phyloP scores from a whole-genome alignment of 2,888 invertebrate species.

The Conops quadrifasciatus region DNA sequence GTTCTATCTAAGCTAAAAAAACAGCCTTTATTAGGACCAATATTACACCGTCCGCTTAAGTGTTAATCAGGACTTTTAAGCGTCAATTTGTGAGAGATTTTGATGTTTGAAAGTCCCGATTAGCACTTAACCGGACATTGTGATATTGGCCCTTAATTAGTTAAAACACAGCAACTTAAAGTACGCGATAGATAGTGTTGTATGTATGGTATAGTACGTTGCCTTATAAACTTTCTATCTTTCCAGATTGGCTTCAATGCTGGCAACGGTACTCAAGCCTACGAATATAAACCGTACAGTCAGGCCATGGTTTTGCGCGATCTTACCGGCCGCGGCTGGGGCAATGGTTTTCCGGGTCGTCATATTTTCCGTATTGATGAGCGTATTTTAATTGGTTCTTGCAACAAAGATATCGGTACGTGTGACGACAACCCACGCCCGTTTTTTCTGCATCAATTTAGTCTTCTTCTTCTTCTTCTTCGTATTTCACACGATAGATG shows the following conservation, averaged over 20 bases:
- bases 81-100: too few species aligned
- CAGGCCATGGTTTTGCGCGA: constrained; percentile 86
- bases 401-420: constrained; percentile 87
- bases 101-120: too few species aligned
- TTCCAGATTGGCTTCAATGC: constrained; percentile 92
- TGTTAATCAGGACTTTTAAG: too few species aligned
- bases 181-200: too few species aligned
- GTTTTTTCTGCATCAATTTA: background rate
- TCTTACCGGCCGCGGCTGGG: constrained; percentile 84
- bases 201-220: too few species aligned
- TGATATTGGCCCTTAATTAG: too few species aligned
- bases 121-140: too few species aligned
- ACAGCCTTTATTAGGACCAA: too few species aligned
- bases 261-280: constrained; percentile 90
- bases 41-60: too few species aligned
- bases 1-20: too few species aligned
- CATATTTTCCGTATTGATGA: constrained; percentile 96
- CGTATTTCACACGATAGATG: constrained; percentile 68
- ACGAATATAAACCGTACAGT: constrained; percentile 89
- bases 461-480: background rate
- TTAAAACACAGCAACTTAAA: too few species aligned
- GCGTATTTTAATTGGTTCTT: constrained; percentile 90
- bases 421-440: constrained; percentile 23
- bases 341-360: constrained; percentile 86
- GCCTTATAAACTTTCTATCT: too few species aligned